These are phyloP conservation scores for Cryptus viduatorius DNA, from an alignment of 2,888 invertebrate species.

Conservation along the genomic window DNA sequence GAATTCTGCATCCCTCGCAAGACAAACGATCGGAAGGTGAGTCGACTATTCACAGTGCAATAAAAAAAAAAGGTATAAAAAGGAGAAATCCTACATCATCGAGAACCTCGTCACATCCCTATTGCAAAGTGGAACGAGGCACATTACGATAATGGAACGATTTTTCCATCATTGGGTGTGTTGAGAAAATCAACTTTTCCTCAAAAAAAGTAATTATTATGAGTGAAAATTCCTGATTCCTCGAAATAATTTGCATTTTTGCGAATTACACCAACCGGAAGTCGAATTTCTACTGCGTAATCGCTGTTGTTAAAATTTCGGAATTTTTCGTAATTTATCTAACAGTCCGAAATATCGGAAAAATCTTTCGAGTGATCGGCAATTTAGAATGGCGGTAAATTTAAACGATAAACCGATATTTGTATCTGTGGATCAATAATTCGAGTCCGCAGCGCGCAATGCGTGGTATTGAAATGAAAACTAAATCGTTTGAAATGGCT, in stretches of 20 bases:
- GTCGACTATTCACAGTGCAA: constrained; percentile 18
- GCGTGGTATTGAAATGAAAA: background rate
- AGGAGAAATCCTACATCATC: background rate
- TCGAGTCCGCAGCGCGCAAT: too few species aligned
- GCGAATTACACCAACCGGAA: background rate
- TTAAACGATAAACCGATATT: too few species aligned
- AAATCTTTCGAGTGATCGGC: too few species aligned
- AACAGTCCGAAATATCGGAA: too few species aligned
- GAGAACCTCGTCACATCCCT: background rate
- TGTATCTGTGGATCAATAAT: too few species aligned
- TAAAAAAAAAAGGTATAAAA: background rate
- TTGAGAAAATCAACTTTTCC: background rate
- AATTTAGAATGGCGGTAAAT: too few species aligned
- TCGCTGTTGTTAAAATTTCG: too few species aligned
- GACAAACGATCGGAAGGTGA: constrained; percentile 25
- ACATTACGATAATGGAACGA: background rate
- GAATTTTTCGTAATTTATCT: too few species aligned
- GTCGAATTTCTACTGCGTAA: too few species aligned
- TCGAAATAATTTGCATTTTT: background rate
- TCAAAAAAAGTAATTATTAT: background rate
- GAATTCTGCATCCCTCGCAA: constrained; percentile 36
- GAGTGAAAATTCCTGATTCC: background rate
- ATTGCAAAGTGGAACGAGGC: constrained; percentile 9
- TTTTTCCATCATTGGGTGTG: background rate
- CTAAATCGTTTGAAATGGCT: background rate